A percentile compares a stretch with the other conserved stretches of the same genome.
phyloP scores from a whole-genome alignment of 2,888 invertebrate species.

The Scotopteryx bipunctaria region DNA sequence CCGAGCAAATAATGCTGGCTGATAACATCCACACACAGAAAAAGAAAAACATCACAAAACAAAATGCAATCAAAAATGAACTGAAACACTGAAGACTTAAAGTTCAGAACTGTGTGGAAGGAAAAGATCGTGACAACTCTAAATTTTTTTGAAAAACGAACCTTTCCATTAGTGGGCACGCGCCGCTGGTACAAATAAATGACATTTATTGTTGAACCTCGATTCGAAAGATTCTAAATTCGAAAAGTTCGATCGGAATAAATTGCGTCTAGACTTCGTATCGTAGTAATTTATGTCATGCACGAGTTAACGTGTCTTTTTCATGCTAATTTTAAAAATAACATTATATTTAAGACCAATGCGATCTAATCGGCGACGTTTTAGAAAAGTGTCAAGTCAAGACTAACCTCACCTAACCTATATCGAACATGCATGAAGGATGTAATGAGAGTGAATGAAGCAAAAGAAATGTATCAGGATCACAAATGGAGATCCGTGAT shows the following conservation, averaged over 20 bases:
- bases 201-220: constrained; percentile 65
- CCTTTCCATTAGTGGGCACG: constrained; percentile 81
- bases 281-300: constrained; percentile 40
- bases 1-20: constrained; percentile 68
- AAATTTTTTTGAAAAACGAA: constrained; percentile 64
- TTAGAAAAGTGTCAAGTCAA: too few species aligned
- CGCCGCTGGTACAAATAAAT: constrained; percentile 76
- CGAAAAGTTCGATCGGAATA: constrained; percentile 67
- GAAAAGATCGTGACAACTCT: constrained; percentile 56
- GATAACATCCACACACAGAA: constrained; percentile 64
- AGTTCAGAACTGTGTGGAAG: constrained; percentile 32
- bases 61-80: constrained; percentile 35
- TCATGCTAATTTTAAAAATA: background rate
- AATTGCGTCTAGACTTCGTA: constrained; percentile 76
- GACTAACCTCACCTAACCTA: too few species aligned
- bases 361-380: too few species aligned
- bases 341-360: too few species aligned
- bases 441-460: too few species aligned
- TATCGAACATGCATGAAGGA: too few species aligned
- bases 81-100: constrained; percentile 33
- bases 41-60: constrained; percentile 36
- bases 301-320: constrained; percentile 31
- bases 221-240: constrained; percentile 73
- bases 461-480: too few species aligned
- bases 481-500: too few species aligned